Evolutionary conservation across 2,797 vertebrate genomes (phyloP).

Genomic region (Microctenopoma lineatum): DNA sequence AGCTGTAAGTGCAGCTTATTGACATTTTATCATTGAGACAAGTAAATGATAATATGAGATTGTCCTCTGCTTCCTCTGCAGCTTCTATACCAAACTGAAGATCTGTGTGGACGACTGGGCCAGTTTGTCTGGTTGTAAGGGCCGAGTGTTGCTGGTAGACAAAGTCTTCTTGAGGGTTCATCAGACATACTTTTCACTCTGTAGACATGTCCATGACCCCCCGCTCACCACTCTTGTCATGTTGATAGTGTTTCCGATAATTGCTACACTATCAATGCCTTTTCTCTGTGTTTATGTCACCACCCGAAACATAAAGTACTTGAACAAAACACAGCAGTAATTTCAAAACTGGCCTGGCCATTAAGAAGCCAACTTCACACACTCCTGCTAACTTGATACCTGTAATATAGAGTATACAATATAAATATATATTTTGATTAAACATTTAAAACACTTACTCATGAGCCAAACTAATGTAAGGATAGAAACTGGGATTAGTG

Average conservation of each 20-base stretch:
- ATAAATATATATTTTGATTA: too few relatives aligned
- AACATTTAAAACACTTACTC: too few relatives aligned
- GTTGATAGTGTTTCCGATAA: conserved; percentile 60
- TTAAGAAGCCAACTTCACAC: too few relatives aligned
- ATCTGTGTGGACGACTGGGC: conserved; percentile 55
- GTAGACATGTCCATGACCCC: conserved; percentile 67
- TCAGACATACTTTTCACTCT: conserved; percentile 66
- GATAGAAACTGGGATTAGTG: too few relatives aligned
- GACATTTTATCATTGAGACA: not conserved
- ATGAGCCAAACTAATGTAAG: too few relatives aligned
- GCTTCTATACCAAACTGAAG: conserved; percentile 69
- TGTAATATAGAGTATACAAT: too few relatives aligned
- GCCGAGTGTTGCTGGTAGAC: conserved; percentile 50
- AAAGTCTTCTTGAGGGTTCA: conserved; percentile 75
- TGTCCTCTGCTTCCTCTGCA: conserved; percentile 40
- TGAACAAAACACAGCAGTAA: not conserved
- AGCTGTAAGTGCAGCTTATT: not conserved
- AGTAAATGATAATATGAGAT: not conserved
- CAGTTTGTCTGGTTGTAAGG: not conserved
- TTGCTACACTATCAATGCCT: conserved; percentile 69
- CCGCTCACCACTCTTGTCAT: conserved; percentile 53
- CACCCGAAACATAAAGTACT: not conserved
- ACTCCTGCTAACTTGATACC: too few relatives aligned
- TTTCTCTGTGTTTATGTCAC: conserved; percentile 58
- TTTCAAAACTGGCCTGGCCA: too few relatives aligned